A percentile compares a stretch with the other conserved stretches of the same genome.
Evolutionary conservation across 1,140 invertebrate genomes (phyloP).

Genomic region (Anastatus disparis): DNA sequence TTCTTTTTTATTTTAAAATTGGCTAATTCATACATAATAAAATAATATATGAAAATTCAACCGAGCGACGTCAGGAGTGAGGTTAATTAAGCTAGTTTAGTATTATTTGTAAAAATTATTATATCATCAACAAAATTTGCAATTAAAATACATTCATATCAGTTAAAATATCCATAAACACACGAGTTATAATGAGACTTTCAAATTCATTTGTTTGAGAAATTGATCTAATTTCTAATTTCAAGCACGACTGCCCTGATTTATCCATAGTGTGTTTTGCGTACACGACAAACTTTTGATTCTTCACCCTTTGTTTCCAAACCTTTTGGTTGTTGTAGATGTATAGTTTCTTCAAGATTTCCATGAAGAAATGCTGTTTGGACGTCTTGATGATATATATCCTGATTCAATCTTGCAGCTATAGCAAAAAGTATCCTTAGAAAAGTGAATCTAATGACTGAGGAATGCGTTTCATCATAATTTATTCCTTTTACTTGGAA

Average conservation of each 20-base stretch:
- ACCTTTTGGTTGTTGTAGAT: too few species aligned
- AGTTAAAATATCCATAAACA: not conserved
- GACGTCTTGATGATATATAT: constrained; percentile 46
- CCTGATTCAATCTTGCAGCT: too few species aligned
- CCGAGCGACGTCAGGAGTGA: not conserved
- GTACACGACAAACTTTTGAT: not conserved
- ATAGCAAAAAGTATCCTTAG: constrained; percentile 47
- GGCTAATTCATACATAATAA: not conserved
- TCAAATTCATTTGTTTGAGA: constrained; percentile 46
- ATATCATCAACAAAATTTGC: not conserved
- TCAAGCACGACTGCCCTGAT: too few species aligned
- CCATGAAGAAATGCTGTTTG: constrained; percentile 50
- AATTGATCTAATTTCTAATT: constrained; percentile 52
- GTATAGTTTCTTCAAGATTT: constrained; percentile 46
- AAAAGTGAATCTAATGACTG: constrained; percentile 45
- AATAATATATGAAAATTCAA: not conserved
- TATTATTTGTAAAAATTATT: not conserved
- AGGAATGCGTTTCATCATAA: constrained; percentile 49
- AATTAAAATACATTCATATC: not conserved
- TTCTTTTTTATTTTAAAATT: not conserved
- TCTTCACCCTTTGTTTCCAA: not conserved
- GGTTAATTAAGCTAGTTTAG: not conserved
- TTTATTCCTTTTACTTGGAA: too few species aligned
- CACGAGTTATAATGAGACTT: too few species aligned
- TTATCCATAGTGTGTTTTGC: too few species aligned